These are phyloP conservation scores for Ranitomeya imitator DNA, from an alignment of 2,113 vertebrate species.

Conservation along the genomic window DNA sequence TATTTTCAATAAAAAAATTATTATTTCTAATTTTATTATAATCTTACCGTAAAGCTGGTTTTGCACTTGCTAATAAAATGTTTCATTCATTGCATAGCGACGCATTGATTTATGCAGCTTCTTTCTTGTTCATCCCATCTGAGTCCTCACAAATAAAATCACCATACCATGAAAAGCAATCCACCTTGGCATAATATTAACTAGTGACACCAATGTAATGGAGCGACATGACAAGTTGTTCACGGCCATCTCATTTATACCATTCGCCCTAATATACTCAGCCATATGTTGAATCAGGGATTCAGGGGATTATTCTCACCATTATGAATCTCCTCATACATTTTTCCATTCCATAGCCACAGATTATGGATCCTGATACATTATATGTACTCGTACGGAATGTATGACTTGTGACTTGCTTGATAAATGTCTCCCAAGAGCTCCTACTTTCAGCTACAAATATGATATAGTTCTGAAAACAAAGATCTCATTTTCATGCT, in stretches of 20 bases:
- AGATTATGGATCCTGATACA: neutral
- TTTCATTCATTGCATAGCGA: too few relatives aligned
- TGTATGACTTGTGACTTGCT: neutral
- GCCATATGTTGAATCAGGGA: neutral
- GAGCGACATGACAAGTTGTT: neutral
- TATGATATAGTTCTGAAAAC: neutral
- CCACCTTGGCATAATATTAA: neutral
- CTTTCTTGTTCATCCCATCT: neutral
- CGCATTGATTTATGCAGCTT: neutral
- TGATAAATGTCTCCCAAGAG: neutral
- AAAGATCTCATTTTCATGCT: neutral
- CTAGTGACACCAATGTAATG: neutral
- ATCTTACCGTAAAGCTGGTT: neutral
- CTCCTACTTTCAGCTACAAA: constrained; percentile 39
- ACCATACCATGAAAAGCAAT: neutral
- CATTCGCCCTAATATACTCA: neutral
- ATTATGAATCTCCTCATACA: neutral
- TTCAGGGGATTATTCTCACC: neutral
- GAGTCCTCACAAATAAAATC: neutral
- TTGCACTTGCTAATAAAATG: neutral
- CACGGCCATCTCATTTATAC: neutral
- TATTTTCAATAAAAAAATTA: too few relatives aligned
- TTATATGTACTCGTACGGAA: neutral
- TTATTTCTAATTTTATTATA: too few relatives aligned
- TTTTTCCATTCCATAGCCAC: neutral